These are phyloP conservation scores for Philotrypesis tridentata DNA, from an alignment of 1,140 invertebrate genomes.

Conservation along the genomic window DNA sequence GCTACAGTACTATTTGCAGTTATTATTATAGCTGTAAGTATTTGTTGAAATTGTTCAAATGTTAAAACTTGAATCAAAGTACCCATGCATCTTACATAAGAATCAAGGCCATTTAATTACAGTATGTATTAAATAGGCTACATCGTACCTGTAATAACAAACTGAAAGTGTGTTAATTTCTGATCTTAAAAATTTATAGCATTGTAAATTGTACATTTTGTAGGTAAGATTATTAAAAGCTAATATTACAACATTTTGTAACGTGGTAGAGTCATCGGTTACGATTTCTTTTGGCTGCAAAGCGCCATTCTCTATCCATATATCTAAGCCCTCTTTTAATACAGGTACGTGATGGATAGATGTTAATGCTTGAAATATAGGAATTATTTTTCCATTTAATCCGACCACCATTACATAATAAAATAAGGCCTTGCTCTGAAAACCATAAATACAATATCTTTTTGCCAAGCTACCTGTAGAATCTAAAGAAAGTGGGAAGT, in stretches of 20 bases:
- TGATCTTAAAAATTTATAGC: background rate
- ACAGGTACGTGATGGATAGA: background rate
- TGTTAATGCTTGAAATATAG: background rate
- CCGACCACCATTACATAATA: slow-evolving; percentile 1
- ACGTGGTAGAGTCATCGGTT: background rate
- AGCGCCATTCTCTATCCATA: background rate
- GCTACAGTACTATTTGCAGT: background rate
- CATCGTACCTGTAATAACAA: background rate
- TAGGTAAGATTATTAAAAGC: background rate
- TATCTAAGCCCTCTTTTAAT: background rate
- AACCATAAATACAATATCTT: background rate
- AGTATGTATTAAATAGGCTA: background rate
- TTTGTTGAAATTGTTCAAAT: background rate
- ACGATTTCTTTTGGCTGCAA: background rate
- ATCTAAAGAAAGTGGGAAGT: background rate
- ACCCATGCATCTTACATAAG: background rate
- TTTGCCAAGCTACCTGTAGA: background rate
- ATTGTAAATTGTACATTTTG: background rate
- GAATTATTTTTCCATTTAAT: background rate
- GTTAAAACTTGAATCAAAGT: background rate
- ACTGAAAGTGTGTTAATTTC: background rate
- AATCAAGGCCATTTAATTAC: background rate
- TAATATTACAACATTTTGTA: background rate
- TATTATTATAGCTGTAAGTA: background rate
- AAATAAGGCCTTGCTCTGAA: background rate